These are phyloP conservation scores for Drosophila neutralis DNA, from an alignment of 2,888 invertebrate genomes.

Conservation along the genomic window DNA sequence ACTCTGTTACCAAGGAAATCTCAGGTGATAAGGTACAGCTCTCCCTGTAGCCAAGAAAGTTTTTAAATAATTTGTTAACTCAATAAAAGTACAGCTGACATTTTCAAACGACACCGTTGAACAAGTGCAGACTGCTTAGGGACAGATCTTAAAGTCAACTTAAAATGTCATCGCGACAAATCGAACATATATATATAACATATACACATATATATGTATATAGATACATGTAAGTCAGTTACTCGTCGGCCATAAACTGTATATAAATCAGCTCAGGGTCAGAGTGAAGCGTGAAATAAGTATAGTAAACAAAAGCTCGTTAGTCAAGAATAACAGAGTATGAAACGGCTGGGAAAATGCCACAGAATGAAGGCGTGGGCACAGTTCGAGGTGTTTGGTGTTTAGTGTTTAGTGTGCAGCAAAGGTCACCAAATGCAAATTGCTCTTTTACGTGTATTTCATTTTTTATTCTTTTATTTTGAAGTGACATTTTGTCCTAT, in stretches of 20 bases:
- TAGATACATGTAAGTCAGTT: conserved; percentile 26
- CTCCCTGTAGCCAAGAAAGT: background rate
- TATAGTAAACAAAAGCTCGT: conserved; percentile 48
- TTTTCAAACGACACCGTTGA: conserved; percentile 34
- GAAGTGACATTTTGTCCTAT: conserved; percentile 52
- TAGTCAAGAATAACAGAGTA: conserved; percentile 49
- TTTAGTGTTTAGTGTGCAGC: conserved; percentile 28
- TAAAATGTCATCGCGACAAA: conserved; percentile 26
- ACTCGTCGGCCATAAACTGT: conserved; percentile 59
- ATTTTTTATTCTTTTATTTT: background rate
- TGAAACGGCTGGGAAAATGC: conserved; percentile 51
- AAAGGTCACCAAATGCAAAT: conserved; percentile 73
- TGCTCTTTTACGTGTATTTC: conserved; percentile 18
- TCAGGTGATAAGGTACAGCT: background rate
- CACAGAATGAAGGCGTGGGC: conserved; percentile 38
- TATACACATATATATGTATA: background rate
- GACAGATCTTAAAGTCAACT: conserved; percentile 40
- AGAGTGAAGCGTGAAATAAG: background rate
- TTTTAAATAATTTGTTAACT: accelerated
- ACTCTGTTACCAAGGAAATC: background rate
- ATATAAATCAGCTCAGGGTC: conserved; percentile 70
- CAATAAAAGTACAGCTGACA: conserved; percentile 2
- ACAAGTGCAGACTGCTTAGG: conserved; percentile 25
- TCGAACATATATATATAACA: background rate
- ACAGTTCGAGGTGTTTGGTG: background rate